Percentiles rank a stretch among this genome's conserved stretches.
Conservation (phyloP, 2,797 vertebrate species). For the Sebastes itinus region DNA sequence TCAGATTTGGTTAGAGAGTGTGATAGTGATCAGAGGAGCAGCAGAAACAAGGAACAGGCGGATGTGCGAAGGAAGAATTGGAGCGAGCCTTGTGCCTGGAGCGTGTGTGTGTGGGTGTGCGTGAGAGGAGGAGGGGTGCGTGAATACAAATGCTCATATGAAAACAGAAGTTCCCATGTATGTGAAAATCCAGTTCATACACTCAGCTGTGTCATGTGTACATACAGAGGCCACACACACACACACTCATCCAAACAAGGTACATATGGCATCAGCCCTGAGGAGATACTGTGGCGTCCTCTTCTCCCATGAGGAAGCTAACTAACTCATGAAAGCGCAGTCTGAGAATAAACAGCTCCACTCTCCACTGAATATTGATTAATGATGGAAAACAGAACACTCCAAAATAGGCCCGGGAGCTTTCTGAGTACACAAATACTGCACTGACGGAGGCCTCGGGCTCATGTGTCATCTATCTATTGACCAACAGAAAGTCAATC, state of each 20-base stretch:
- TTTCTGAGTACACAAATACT: conserved; percentile 35
- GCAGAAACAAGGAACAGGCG: conserved; percentile 49
- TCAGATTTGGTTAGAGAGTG: conserved; percentile 41
- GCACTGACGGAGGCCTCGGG: conserved; percentile 1
- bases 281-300: conserved; percentile 55
- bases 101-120: conserved; percentile 25
- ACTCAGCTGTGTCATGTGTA: conserved; percentile 25
- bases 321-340: conserved; percentile 57
- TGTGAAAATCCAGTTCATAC: neutral
- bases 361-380: conserved; percentile 66
- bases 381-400: conserved; percentile 60
- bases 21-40: conserved; percentile 56
- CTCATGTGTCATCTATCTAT: conserved; percentile 19
- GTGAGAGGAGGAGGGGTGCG: neutral
- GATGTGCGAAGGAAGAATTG: conserved; percentile 60
- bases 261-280: conserved; percentile 59
- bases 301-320: conserved; percentile 55
- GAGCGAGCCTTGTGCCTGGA: conserved; percentile 52
- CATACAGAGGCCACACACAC: conserved; percentile 3
- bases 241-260: conserved; percentile 39
- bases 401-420: conserved; percentile 54
- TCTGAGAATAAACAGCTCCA: conserved; percentile 62
- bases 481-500: conserved; percentile 27
- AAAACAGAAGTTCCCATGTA: conserved; percentile 17
- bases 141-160: conserved; percentile 28